These are phyloP conservation scores for Eulemur rubriventer DNA, from an alignment of 2,797 vertebrate genomes.

Conservation along the genomic window DNA sequence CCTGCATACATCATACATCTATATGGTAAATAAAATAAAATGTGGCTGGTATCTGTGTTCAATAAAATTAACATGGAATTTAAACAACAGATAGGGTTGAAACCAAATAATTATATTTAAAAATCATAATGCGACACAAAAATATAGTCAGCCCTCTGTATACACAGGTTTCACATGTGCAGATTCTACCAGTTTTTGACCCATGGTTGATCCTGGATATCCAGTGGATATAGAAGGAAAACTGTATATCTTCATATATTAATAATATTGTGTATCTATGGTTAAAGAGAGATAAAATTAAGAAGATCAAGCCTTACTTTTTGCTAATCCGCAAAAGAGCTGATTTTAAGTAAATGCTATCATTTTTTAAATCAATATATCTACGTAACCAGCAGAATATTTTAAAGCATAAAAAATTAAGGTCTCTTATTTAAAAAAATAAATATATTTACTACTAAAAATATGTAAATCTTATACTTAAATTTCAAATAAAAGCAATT, in stretches of 20 bases:
- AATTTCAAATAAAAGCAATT: background rate
- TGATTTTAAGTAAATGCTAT: background rate
- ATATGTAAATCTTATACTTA: background rate
- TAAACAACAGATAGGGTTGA: background rate
- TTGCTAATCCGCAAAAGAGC: background rate
- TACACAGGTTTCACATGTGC: background rate
- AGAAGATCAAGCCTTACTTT: background rate
- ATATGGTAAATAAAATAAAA: conserved; percentile 20
- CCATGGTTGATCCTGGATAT: background rate
- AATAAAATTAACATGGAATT: conserved; percentile 25
- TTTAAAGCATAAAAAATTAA: background rate
- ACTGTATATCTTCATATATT: background rate
- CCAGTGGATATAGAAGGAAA: background rate
- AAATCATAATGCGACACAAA: background rate
- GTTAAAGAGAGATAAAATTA: background rate
- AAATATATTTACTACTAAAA: conserved; percentile 1
- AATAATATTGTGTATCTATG: background rate
- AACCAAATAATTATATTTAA: background rate
- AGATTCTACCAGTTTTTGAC: background rate
- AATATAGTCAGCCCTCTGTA: background rate
- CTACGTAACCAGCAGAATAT: background rate
- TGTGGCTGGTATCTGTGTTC: background rate
- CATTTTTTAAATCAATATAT: background rate
- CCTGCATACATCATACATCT: background rate
- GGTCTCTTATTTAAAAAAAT: background rate